Base-by-base conservation (phyloP, 2,797 vertebrate species). In the Sebastes matsubarae region DNA sequence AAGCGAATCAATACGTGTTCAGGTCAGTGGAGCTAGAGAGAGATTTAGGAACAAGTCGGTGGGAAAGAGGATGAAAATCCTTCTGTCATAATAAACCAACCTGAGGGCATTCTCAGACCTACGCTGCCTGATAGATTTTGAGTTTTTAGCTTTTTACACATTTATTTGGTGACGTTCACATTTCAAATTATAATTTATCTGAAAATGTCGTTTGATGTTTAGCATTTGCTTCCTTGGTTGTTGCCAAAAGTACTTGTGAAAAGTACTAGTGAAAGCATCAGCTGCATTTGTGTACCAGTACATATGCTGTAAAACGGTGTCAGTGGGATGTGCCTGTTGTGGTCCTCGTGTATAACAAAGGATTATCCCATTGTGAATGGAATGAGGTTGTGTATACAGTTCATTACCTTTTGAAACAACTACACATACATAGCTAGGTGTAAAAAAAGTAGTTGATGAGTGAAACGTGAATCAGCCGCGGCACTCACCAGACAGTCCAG, bases 401-500 rank as follows among this genome's bases (percentile, higher is more conserved):
- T 68, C 24, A 36, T 55, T 65, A 60, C 34, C 27, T 76, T 76
- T 30, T 8, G 1, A 71, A 83, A 77, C 65, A 70, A 66, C 27
- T 24, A 54, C 27, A 70, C 32, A 67, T 36, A 69, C 30, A 34
- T 2, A 70, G 68, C 3, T 10, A 20, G 16, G 22, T 55, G 27
- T 27, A 65, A 57, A 86, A 70, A 71, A 42, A 65, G 42, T 8
- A 24, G 20, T 13, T 72, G 32, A 80, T 68, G 34, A 75, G 68
- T 65, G 12, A 77, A 71, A 67, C 5, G 9, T 64, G 55, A 79
- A 54, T 75, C 58, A 59, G 32, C 52, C 3, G 46, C 12, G 7
- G 11, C 72, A n/a, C 97, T 95, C 89, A 98, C 97, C 97, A 98
- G 94, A 88, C 97, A 98, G 94, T 98, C 97, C 29, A 98, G 95